Evolutionary conservation across 2,888 invertebrate species (phyloP).

Genomic region (Papilio protenor): DNA sequence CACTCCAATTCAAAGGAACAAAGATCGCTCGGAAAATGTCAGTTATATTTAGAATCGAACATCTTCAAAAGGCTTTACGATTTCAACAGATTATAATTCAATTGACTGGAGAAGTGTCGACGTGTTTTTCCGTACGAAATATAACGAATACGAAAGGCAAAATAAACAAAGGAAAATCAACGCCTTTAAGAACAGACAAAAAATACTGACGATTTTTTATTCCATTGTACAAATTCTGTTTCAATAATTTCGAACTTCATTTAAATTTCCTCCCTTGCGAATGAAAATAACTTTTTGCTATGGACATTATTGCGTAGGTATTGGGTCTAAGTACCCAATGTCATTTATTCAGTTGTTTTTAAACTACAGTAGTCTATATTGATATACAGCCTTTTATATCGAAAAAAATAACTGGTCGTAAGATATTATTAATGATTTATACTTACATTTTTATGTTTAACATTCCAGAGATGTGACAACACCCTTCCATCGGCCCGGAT

Average conservation of each 20-base stretch:
- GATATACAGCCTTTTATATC: neutral
- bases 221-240: neutral
- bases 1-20: neutral
- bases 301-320: neutral
- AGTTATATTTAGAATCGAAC: conserved; percentile 5
- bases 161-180: neutral
- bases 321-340: neutral
- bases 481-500: conserved; percentile 77
- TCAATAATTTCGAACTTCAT: neutral
- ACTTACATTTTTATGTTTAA: neutral
- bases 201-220: neutral
- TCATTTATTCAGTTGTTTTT: neutral
- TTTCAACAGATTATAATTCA: conserved; percentile 7
- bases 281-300: neutral
- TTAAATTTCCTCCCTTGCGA: neutral
- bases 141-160: neutral
- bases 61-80: conserved; percentile 2
- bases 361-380: neutral
- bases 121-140: neutral
- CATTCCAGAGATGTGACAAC: conserved; percentile 72
- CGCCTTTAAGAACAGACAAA: neutral
- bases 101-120: conserved; percentile 5
- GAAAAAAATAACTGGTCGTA: neutral
- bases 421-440: neutral
- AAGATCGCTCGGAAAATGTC: conserved; percentile 1